Conservation (phyloP, 64 coral and sea anemone species). For the Platygyra sinensis region DNA sequence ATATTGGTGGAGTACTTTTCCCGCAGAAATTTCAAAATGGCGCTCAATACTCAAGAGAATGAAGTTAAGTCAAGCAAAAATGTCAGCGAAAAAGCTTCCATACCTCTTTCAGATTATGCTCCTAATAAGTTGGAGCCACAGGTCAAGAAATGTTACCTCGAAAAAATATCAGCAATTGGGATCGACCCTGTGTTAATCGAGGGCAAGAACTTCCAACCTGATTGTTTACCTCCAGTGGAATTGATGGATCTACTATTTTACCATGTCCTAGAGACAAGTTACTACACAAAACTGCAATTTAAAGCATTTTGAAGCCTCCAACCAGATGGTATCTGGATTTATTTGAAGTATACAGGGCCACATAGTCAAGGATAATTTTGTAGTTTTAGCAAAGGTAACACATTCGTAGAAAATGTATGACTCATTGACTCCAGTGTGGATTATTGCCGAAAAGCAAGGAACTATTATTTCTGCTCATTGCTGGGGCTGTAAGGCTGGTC, state of each 20-base stretch:
- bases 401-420: constrained; percentile 38
- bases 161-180: not conserved
- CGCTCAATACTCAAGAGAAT: too few relatives aligned
- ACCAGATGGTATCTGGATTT: too few relatives aligned
- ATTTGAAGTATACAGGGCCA: constrained; percentile 12
- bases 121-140: not conserved
- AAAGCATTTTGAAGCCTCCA: not conserved
- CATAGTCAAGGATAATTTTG: constrained; percentile 18
- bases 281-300: not conserved
- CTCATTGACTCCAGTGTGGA: constrained; percentile 24
- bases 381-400: constrained; percentile 31
- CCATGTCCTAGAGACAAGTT: not conserved
- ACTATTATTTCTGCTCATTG: constrained; percentile 9
- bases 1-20: not conserved
- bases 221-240: not conserved
- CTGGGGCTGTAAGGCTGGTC: constrained; percentile 35
- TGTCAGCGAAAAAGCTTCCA: too few relatives aligned
- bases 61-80: too few relatives aligned
- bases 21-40: too few relatives aligned
- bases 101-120: not conserved
- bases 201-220: not conserved
- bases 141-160: not conserved
- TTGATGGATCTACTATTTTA: not conserved
- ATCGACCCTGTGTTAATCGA: not conserved
- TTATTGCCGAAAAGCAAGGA: constrained; percentile 16